Evolutionary conservation across 2,113 vertebrate genomes (phyloP), one percentile per base, ranked within the genome.

Genomic region (Petrocephalus zakoni): DNA sequence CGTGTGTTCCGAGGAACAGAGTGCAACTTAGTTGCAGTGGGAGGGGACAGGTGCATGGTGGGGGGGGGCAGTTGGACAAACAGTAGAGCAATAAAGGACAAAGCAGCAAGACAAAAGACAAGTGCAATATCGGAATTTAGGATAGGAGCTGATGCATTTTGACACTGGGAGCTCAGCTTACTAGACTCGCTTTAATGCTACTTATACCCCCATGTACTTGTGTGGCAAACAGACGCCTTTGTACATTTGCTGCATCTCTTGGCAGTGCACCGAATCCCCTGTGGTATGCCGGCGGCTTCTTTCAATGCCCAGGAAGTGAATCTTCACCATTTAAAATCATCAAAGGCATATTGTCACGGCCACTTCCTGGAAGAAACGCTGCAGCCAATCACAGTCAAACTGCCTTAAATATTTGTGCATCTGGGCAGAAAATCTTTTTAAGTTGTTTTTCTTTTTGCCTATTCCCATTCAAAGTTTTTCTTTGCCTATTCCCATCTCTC

Each of bases 311-410:
- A 52, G 53, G 53, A 86, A 86, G 34, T 86, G 25, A 86, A 58
- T 58, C 52, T 58, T 58, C 85, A 58, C 85, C 25, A 46, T n/a
- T 86, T 56, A 25, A 29, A 53, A 55, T 86, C 51, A 86, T 34
- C 84, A 53, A 86, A 86, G 84, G 52, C 52, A 37, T 55, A 51
- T 34, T 34, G 10, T 19, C 7, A 9, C 51, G 29, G 49, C 84
- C 84, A 25, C 10, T 34, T 56, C n/a, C n/a, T 55, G 51, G 84
- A 86, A 51, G 34, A 86, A 86, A 52, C 84, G 56, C 84, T 86
- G 52, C 25, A 51, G 25, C 51, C 84, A 34, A 86, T 86, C 51
- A 55, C 84, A 52, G 84, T 86, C 84, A 55, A 86, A 29, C 17
- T 34, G 2, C 52, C 52, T 37, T n/a, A 55, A 10, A 52, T 52